Evolutionary conservation across 2,113 vertebrate species (phyloP).

Genomic region (Aleadryas rufinucha): DNA sequence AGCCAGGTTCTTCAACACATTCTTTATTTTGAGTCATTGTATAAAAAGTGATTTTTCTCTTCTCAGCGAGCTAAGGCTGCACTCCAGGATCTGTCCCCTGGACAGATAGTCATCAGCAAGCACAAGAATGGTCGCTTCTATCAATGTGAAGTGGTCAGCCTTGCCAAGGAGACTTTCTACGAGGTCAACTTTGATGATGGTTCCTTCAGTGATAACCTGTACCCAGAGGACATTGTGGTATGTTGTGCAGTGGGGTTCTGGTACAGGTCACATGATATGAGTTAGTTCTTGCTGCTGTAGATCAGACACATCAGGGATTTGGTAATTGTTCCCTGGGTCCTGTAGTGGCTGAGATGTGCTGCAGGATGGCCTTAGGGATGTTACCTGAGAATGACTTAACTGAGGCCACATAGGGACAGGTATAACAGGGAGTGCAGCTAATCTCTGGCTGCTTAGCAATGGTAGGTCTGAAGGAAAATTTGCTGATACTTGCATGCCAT

Average conservation of each 20-base stretch:
- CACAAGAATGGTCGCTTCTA: conserved; percentile 98
- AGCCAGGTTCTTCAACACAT: neutral
- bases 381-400: neutral
- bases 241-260: neutral
- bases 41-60: neutral
- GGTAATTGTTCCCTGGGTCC: neutral
- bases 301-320: neutral
- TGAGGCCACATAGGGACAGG: neutral
- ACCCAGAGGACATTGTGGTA: conserved; percentile 98
- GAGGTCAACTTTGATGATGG: conserved; percentile 98
- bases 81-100: conserved; percentile 87
- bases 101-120: conserved; percentile 95
- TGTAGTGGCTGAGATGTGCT: neutral
- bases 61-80: conserved; percentile 86
- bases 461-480: neutral
- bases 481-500: neutral
- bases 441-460: neutral
- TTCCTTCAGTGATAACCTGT: conserved; percentile 96
- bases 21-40: neutral
- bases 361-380: neutral
- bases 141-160: conserved; percentile 92
- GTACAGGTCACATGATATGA: neutral
- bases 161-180: conserved; percentile 94
- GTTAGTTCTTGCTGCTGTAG: neutral
- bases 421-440: neutral